These are phyloP conservation scores for Montipora sp. DNA, from an alignment of 64 coral and sea anemone genomes.

Conservation along the genomic window DNA sequence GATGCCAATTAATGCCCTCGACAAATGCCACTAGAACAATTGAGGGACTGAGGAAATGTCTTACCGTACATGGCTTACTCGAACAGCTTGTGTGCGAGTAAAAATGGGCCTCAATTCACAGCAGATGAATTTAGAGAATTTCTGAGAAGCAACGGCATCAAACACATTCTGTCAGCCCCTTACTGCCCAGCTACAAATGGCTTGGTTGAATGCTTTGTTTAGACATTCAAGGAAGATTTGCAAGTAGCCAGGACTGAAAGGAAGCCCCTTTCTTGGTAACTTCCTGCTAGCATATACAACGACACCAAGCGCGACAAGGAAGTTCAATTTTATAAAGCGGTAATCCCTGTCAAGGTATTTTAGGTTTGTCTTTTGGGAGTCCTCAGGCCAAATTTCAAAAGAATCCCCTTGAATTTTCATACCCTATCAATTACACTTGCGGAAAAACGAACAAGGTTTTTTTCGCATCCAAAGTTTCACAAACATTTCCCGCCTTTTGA, in stretches of 20 bases:
- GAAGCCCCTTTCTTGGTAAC: neutral
- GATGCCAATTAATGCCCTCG: constrained; percentile 5
- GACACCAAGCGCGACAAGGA: constrained; percentile 5
- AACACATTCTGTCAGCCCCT: constrained; percentile 47
- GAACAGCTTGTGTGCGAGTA: constrained; percentile 46
- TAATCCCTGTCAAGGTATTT: too few relatives aligned
- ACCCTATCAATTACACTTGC: too few relatives aligned
- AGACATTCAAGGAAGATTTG: constrained; percentile 53
- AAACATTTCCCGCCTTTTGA: too few relatives aligned
- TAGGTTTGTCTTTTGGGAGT: neutral
- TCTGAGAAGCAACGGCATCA: constrained; percentile 48
- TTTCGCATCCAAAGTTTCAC: too few relatives aligned
- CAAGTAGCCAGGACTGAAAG: neutral
- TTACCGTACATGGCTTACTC: constrained; percentile 23
- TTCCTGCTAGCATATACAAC: constrained; percentile 49
- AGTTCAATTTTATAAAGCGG: too few relatives aligned
- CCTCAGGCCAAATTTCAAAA: too few relatives aligned
- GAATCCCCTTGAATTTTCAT: too few relatives aligned
- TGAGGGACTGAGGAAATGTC: constrained; percentile 11
- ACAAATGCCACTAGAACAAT: constrained; percentile 31
- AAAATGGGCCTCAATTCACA: constrained; percentile 1
- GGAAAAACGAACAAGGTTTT: too few relatives aligned
- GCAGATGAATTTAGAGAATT: constrained; percentile 51
- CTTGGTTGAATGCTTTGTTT: constrained; percentile 10
- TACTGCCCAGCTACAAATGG: constrained; percentile 52